phyloP scores from a whole-genome alignment of 2,888 invertebrate species.

The Linnaemya vulpina region DNA sequence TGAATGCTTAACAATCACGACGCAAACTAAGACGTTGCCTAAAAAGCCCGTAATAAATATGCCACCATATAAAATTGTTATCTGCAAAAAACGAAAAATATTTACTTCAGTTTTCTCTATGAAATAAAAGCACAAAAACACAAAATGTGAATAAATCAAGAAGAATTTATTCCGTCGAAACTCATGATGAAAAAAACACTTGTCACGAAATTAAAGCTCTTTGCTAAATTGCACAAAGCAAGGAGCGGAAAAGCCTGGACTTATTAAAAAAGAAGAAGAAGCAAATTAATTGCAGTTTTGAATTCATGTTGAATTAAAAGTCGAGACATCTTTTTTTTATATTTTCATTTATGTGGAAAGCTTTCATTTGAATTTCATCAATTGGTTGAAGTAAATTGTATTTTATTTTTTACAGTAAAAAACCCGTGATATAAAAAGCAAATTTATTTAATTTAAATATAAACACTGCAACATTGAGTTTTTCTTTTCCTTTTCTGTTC shows the following conservation, averaged over 20 bases:
- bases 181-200: not conserved
- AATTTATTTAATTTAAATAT: too few relatives aligned
- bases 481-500: too few relatives aligned
- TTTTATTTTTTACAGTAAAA: too few relatives aligned
- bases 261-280: not conserved
- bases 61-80: conserved; percentile 88
- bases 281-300: not conserved
- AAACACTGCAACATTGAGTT: too few relatives aligned
- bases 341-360: not conserved
- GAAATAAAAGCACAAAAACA: not conserved
- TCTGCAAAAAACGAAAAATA: conserved; percentile 76
- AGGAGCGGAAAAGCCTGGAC: not conserved
- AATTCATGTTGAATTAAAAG: not conserved
- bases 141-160: not conserved
- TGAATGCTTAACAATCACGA: conserved; percentile 91
- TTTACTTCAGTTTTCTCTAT: not conserved
- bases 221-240: not conserved
- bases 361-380: not conserved
- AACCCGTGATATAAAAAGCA: too few relatives aligned
- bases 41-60: conserved; percentile 93
- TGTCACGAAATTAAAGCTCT: not conserved
- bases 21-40: conserved; percentile 93
- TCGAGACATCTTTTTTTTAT: not conserved
- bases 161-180: conserved; percentile 6
- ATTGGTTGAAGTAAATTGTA: too few relatives aligned